Base-by-base conservation (phyloP, 2,888 invertebrate genomes). In the Oxyscelio sp. region DNA sequence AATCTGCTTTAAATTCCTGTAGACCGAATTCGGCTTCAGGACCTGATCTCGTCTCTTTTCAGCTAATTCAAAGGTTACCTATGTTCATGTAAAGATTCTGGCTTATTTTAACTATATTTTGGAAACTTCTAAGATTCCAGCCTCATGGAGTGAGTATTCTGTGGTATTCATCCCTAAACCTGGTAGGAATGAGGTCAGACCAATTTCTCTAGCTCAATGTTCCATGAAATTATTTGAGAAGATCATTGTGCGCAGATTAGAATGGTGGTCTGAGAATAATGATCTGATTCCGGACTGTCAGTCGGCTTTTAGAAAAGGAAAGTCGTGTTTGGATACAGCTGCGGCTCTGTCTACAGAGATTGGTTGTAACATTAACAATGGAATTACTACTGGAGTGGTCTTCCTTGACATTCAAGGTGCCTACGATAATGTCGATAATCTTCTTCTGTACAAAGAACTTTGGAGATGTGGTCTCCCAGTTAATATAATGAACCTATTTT, bases 211-310 rank as follows among this genome's bases (percentile, higher is more conserved):
- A 4, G 52, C 52, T 4, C 13, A 21, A 9, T 52, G 52, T 24
- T 13, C 13, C 11, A 4, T 24, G 8, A 52, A 52, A 77, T 54
- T 87, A 1, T 83, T 71, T 58, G 83, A 83, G 77, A 73, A 63
- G n/a, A n/a, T n/a, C n/a, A n/a, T n/a, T n/a, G n/a, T n/a, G n/a
- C n/a, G n/a, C n/a, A n/a, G n/a, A n/a, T 59, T 86, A 9, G 81
- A 83, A 58, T 79, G 61, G 66, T 82, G 65, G 65, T n/a, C 70
- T 9, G 82, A 84, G 40, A 66, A 38, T 5, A 58, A 78, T 22
- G 19, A 56, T 0, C n/a, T 74, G 1, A 24, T 78, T 24, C 86
- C 82, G 2, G 17, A n/a, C 17, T 40, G 4, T 8, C 83, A 86
- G 17, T 66, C 45, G 24, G 83, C 78, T 1, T 86, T 86, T 17